Percentiles rank a stretch among this genome's conserved stretches.
These are phyloP conservation scores for Leptinotarsa defecta DNA, from an alignment of 1,140 invertebrate genomes.

Conservation along the genomic window DNA sequence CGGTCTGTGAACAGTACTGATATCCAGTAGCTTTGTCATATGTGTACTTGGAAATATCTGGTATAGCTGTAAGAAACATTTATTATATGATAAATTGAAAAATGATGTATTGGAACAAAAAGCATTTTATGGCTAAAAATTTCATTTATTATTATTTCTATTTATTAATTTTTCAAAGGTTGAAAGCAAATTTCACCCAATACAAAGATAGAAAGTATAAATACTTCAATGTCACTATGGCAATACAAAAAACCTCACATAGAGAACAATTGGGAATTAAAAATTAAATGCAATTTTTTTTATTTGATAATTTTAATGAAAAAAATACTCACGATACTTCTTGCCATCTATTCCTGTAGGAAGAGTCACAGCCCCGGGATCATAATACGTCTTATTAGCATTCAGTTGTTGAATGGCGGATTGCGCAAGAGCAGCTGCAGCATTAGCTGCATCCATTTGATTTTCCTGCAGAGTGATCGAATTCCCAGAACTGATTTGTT, in stretches of 20 bases:
- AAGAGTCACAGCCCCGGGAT: conserved; percentile 49
- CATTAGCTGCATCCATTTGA: conserved; percentile 72
- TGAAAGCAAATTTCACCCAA: no score
- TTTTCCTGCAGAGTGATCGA: conserved; percentile 63
- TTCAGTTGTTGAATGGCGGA: conserved; percentile 83
- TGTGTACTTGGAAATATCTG: conserved; percentile 89
- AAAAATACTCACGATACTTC: conserved; percentile 64
- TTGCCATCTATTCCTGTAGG: conserved; percentile 68
- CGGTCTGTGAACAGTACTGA: conserved; percentile 92
- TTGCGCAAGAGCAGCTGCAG: conserved; percentile 87
- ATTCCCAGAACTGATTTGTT: conserved; percentile 69
- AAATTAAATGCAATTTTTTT: not conserved
- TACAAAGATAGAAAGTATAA: no score
- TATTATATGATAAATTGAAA: no score
- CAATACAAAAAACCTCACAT: no score
- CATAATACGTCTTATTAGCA: conserved; percentile 58
- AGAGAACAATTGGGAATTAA: not conserved
- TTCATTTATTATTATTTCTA: no score
- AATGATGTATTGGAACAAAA: no score
- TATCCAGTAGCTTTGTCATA: conserved; percentile 96
- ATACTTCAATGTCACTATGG: no score
- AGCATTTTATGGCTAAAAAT: no score
- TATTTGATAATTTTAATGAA: not conserved
- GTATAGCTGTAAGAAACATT: conserved; percentile 66
- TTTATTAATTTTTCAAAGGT: no score